Percentiles rank a stretch among this genome's conserved stretches.
Evolutionary conservation across 2,113 vertebrate genomes (phyloP).

Genomic region (Rhineura floridana): DNA sequence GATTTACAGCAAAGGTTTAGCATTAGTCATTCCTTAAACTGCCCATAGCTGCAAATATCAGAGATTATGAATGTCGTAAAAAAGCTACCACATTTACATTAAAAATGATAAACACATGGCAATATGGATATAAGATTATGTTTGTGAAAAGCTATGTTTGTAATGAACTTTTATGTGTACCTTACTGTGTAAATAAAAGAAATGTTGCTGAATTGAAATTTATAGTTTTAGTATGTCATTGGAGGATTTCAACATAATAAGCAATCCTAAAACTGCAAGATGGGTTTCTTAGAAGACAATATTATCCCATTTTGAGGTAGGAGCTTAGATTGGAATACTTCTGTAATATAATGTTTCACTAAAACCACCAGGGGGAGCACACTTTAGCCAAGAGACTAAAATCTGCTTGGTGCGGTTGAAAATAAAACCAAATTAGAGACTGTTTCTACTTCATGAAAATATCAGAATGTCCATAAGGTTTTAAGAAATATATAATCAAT

Average conservation of each 20-base stretch:
- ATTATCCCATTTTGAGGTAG: rapidly evolving
- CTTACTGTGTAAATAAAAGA: neutral
- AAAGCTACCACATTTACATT: neutral
- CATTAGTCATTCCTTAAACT: neutral
- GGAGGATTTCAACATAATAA: neutral
- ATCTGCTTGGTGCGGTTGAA: slow-evolving; percentile 35
- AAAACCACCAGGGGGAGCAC: slow-evolving; percentile 25
- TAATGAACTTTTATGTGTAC: neutral
- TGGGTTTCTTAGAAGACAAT: neutral
- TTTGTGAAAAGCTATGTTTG: neutral
- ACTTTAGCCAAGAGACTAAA: neutral
- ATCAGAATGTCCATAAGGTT: neutral
- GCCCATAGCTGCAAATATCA: neutral
- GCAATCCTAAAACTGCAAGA: neutral
- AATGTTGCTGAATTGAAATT: neutral
- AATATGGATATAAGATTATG: neutral
- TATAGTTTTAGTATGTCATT: neutral
- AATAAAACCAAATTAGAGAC: neutral
- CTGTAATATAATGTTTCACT: neutral
- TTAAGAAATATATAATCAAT: neutral
- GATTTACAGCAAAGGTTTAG: slow-evolving; percentile 31
- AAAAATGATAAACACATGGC: neutral
- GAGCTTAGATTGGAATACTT: rapidly evolving
- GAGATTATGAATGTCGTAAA: neutral
- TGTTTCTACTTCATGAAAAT: neutral